These are phyloP conservation scores for Julus scandinavius DNA, from an alignment of 2,888 invertebrate genomes.

Conservation along the genomic window DNA sequence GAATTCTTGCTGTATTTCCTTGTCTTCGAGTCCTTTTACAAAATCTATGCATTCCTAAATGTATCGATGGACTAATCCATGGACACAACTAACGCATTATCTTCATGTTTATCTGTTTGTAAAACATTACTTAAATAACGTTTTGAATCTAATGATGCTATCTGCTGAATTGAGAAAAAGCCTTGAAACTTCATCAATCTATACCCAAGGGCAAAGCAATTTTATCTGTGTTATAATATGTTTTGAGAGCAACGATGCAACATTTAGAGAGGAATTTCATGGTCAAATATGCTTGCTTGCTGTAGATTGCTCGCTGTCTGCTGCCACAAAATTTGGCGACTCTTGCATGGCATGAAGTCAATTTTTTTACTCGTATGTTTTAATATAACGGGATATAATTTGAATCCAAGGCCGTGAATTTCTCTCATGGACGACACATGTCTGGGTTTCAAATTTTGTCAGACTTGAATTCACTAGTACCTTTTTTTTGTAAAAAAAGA, in stretches of 20 bases:
- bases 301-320: not conserved
- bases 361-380: not conserved
- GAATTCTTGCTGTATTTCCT: too few species aligned
- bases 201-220: not conserved
- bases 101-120: not conserved
- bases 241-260: not conserved
- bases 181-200: constrained; percentile 34
- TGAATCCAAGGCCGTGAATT: not conserved
- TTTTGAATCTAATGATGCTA: not conserved
- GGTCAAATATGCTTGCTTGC: not conserved
- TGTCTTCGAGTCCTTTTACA: too few species aligned
- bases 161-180: not conserved
- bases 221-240: not conserved
- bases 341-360: not conserved
- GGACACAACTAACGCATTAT: not conserved
- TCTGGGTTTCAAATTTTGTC: not conserved
- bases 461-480: not conserved
- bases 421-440: not conserved
- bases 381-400: not conserved
- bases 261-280: not conserved
- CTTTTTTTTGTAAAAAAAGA: too few species aligned
- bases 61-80: too few species aligned
- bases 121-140: not conserved
- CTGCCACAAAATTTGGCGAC: not conserved
- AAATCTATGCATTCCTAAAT: too few species aligned